A percentile compares a stretch with the other conserved stretches of the same genome.
These are phyloP conservation scores for Cephus pygmeus DNA, from an alignment of 2,888 invertebrate species.

Conservation along the genomic window DNA sequence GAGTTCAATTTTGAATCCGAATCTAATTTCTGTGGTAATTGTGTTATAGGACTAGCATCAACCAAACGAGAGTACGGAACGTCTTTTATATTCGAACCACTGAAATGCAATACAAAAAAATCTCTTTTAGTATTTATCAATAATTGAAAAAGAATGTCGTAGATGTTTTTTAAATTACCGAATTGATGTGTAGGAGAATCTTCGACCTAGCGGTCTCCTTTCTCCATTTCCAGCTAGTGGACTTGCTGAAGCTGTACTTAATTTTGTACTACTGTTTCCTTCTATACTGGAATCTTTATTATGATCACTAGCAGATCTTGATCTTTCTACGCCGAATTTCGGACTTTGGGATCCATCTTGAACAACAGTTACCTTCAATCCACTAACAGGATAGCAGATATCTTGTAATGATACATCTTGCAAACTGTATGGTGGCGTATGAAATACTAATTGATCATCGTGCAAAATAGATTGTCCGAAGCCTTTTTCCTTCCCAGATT, in stretches of 20 bases:
- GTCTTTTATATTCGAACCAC: conserved; percentile 69
- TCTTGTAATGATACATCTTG: conserved; percentile 83
- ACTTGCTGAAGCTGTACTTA: conserved; percentile 62
- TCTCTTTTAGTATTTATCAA: neutral
- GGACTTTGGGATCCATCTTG: conserved; percentile 46
- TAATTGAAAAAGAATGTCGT: neutral
- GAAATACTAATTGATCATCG: conserved; percentile 86
- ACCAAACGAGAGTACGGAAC: conserved; percentile 85
- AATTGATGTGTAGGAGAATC: conserved; percentile 75
- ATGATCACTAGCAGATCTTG: conserved; percentile 59
- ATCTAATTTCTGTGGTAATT: conserved; percentile 73
- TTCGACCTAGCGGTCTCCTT: conserved; percentile 67
- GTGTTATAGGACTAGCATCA: conserved; percentile 72
- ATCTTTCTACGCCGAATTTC: conserved; percentile 57
- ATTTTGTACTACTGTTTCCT: conserved; percentile 49
- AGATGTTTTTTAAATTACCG: conserved; percentile 60
- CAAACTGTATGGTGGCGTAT: conserved; percentile 88
- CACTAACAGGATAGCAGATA: conserved; percentile 47
- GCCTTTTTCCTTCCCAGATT: conserved; percentile 84
- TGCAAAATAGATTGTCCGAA: conserved; percentile 95
- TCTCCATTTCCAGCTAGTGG: conserved; percentile 62
- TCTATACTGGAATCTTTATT: conserved; percentile 49
- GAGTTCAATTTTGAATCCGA: conserved; percentile 78
- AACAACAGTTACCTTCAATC: conserved; percentile 43
- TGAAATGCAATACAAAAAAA: conserved; percentile 23